phyloP scores from a whole-genome alignment of 1,140 invertebrate species.

The Cotesia vestalis region DNA sequence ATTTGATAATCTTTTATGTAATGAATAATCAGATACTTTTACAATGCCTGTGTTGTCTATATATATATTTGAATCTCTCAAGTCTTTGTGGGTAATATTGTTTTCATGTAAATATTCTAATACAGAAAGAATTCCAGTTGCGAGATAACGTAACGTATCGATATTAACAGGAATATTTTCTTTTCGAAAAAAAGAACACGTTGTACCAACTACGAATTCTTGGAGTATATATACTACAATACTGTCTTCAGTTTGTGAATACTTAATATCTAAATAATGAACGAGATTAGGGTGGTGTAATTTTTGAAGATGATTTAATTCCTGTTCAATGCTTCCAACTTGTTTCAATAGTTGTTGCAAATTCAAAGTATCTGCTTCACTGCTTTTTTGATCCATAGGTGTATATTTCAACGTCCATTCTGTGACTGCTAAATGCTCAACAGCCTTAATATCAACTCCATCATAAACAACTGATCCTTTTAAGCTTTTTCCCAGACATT shows the following conservation, averaged over 20 bases:
- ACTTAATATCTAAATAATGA: slow-evolving; percentile 77
- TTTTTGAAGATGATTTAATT: slow-evolving; percentile 73
- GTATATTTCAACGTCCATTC: slow-evolving; percentile 75
- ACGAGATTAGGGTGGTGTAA: slow-evolving; percentile 77
- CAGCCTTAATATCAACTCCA: slow-evolving; percentile 74
- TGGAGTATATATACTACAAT: slow-evolving; percentile 71
- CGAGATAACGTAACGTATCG: slow-evolving; percentile 71
- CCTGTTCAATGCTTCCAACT: slow-evolving; percentile 75
- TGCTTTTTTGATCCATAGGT: slow-evolving; percentile 26
- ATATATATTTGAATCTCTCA: slow-evolving; percentile 74
- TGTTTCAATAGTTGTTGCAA: slow-evolving; percentile 67
- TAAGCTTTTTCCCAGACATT: slow-evolving; percentile 72
- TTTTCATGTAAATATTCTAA: slow-evolving; percentile 79
- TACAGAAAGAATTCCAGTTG: slow-evolving; percentile 72
- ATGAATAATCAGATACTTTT: slow-evolving; percentile 76
- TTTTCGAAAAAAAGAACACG: slow-evolving; percentile 66
- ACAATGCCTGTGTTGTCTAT: slow-evolving; percentile 69
- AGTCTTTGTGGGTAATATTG: slow-evolving; percentile 80
- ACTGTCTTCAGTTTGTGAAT: slow-evolving; percentile 68
- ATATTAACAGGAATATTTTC: slow-evolving; percentile 69
- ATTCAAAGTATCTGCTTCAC: slow-evolving; percentile 51
- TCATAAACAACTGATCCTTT: slow-evolving; percentile 75
- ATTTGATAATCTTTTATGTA: slow-evolving; percentile 73
- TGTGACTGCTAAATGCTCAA: slow-evolving; percentile 73
- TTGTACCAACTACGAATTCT: slow-evolving; percentile 72